Base-by-base conservation (phyloP, 2,797 vertebrate species). In the Podargus strigoides region DNA sequence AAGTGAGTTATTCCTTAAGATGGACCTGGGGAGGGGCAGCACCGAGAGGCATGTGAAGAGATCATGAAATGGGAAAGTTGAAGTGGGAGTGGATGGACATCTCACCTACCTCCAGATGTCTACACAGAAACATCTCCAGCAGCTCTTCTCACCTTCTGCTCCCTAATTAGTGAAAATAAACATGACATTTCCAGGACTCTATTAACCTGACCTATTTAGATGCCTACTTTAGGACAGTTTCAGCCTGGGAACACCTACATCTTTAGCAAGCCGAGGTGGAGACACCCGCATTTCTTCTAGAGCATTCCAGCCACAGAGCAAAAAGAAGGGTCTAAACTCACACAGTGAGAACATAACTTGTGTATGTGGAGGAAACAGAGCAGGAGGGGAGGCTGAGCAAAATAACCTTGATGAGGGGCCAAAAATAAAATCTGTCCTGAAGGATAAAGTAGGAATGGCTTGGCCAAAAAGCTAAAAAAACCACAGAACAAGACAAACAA, bases 31-130 rank as follows among this genome's bases (percentile, higher is more conserved):
- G 44, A 52, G 37, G 18, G 23, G 15, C 39, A 87, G 52, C 36
- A 52, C 24, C 2, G 0, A 37, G 21, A 23, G 24, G n/a, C 50
- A 28, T 0, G 0, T 46, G 68, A 39, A 49, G 56, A 63, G 26
- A 66, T 39, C 23, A 46, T 4, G 5, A 73, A 77, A 83, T 13
- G 27, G 85, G 49, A 64, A 83, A 52, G 28, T 3, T 87, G 41
- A 83, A 82, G 39, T 63, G 5, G 1, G 56, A 90, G 13, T 18
- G 44, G 52, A 76, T 12, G 37, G 59, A 66, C 32, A 44, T 56
- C 42, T 81, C 28, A n/a, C 34, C 60, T 27, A 73, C 41, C 41
- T 50, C 16, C 34, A 79, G n/a, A 46, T 12, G 79, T 15, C 64
- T 74, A 83, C 19, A 70, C 24, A 87, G 62, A 81, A 39, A 63